phyloP scores from a whole-genome alignment of 2,888 invertebrate species.

The Acleris holmiana region DNA sequence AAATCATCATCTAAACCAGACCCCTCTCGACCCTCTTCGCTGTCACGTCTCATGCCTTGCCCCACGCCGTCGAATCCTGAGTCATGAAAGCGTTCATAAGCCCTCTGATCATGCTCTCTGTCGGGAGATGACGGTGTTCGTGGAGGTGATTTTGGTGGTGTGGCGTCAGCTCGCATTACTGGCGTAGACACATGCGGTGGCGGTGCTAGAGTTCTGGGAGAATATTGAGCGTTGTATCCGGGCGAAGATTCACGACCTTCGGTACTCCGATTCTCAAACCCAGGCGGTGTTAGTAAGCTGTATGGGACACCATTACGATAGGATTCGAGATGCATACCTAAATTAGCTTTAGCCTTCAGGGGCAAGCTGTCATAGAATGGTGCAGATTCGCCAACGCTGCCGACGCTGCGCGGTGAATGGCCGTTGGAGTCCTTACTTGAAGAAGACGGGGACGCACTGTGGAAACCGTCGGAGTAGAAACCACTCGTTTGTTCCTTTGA shows the following conservation, averaged over 20 bases:
- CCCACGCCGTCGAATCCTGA: conserved; percentile 77
- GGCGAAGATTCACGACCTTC: conserved; percentile 68
- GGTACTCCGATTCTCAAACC: conserved; percentile 69
- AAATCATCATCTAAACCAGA: conserved; percentile 79
- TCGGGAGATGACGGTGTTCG: conserved; percentile 68
- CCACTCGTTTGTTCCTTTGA: conserved; percentile 85
- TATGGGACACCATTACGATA: conserved; percentile 80
- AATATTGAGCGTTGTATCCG: conserved; percentile 63
- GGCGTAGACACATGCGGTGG: conserved; percentile 71
- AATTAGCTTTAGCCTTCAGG: conserved; percentile 74
- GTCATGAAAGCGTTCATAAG: conserved; percentile 75
- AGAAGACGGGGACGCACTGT: conserved; percentile 85
- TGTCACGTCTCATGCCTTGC: conserved; percentile 61
- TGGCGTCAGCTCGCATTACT: conserved; percentile 66
- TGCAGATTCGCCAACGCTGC: conserved; percentile 68
- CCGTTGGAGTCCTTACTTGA: conserved; percentile 82
- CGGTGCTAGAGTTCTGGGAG: conserved; percentile 63
- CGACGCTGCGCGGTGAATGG: conserved; percentile 77
- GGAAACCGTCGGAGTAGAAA: conserved; percentile 85
- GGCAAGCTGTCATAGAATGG: conserved; percentile 72
- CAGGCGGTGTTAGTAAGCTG: conserved; percentile 86
- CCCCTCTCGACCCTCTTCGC: conserved; percentile 75
- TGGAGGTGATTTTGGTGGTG: conserved; percentile 77
- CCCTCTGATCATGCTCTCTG: conserved; percentile 62
- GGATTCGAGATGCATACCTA: conserved; percentile 72